Conservation (phyloP, 2,888 invertebrate species). For the Marronus borbonicus region DNA sequence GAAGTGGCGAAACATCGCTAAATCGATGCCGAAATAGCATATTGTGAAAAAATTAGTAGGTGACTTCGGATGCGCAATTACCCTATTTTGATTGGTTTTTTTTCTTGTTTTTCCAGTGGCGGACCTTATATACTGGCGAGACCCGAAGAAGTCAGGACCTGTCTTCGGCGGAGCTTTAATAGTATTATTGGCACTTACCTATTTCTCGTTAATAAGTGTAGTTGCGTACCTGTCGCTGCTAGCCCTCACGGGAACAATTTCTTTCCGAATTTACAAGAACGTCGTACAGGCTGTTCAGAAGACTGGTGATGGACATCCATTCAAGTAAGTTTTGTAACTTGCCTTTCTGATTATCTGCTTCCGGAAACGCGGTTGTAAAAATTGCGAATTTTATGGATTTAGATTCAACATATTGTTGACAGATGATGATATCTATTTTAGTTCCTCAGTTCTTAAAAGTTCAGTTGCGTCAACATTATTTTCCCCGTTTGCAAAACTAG, state of each 20-base stretch:
- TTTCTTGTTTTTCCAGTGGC: slow-evolving; percentile 80
- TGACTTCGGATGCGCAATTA: neutral
- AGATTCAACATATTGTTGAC: no score
- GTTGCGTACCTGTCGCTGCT: slow-evolving; percentile 93
- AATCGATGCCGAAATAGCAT: no score
- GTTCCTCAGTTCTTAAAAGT: no score
- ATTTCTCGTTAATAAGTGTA: slow-evolving; percentile 96
- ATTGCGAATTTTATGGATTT: neutral
- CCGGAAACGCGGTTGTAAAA: neutral
- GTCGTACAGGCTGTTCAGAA: slow-evolving; percentile 97
- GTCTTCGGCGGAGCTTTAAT: slow-evolving; percentile 93
- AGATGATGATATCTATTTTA: no score
- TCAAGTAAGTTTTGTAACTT: slow-evolving; percentile 82
- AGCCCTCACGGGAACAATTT: slow-evolving; percentile 88
- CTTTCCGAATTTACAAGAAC: slow-evolving; percentile 97
- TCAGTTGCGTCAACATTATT: no score
- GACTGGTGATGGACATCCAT: slow-evolving; percentile 96
- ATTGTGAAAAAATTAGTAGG: neutral
- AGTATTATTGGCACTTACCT: slow-evolving; percentile 93
- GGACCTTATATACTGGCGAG: slow-evolving; percentile 98
- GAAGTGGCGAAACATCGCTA: no score
- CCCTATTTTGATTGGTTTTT: slow-evolving; percentile 2
- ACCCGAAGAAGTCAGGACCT: slow-evolving; percentile 93
- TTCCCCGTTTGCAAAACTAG: no score
- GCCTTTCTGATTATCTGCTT: neutral